Evolutionary conservation across 2,888 invertebrate species (phyloP).

Genomic region (Xestoiulus laeticollis): DNA sequence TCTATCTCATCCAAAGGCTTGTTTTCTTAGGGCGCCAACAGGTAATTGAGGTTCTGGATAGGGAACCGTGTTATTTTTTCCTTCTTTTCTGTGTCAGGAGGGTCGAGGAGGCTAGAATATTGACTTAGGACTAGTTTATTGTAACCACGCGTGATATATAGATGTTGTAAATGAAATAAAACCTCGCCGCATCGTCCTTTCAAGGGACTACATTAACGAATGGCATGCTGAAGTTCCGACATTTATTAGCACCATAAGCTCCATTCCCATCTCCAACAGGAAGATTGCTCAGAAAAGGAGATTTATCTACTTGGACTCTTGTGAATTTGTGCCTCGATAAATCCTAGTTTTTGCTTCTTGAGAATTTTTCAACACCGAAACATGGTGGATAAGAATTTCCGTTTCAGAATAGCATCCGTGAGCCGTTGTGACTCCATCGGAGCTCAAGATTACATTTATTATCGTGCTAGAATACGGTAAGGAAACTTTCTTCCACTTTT

Average conservation of each 20-base stretch:
- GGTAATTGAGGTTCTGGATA: not conserved
- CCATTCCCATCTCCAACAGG: not conserved
- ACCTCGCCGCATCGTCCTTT: not conserved
- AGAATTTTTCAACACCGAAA: not conserved
- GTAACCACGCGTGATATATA: constrained; percentile 13
- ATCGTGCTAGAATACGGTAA: not conserved
- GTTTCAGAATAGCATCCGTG: not conserved
- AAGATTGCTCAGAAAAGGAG: not conserved
- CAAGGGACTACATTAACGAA: not conserved
- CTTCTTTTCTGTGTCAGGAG: constrained; percentile 19
- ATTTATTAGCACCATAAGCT: not conserved
- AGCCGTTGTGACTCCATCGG: constrained; percentile 9
- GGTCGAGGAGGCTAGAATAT: constrained; percentile 12
- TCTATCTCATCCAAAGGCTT: not conserved
- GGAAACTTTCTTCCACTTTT: not conserved
- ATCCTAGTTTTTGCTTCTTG: not conserved
- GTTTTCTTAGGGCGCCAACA: not conserved
- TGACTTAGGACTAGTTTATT: constrained; percentile 15
- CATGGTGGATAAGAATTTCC: not conserved
- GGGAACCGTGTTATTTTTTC: not conserved
- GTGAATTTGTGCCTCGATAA: not conserved
- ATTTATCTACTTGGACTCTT: not conserved
- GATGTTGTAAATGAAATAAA: constrained; percentile 21
- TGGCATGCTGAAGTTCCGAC: not conserved
- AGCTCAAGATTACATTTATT: not conserved